Conservation (phyloP, 2,888 invertebrate genomes). For the Drosophila maculinotata region DNA sequence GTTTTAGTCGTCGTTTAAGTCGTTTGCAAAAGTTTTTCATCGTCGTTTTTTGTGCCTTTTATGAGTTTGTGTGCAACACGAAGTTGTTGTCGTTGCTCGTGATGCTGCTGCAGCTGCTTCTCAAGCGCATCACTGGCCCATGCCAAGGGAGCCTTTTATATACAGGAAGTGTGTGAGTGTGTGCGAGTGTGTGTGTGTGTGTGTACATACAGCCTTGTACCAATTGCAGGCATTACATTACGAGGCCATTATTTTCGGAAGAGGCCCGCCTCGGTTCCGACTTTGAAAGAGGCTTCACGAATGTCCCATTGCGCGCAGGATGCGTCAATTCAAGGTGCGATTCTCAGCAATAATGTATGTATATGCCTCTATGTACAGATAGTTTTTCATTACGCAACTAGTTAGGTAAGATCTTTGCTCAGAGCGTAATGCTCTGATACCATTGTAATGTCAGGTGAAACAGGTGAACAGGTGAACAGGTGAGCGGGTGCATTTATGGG, state of each 20-base stretch:
- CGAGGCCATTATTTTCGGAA: conserved; percentile 25
- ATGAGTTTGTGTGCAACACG: conserved; percentile 69
- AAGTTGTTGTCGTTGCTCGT: conserved; percentile 35
- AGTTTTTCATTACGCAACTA: no score
- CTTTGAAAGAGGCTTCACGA: conserved; percentile 21
- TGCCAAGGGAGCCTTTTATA: conserved; percentile 25
- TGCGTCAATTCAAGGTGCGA: not conserved
- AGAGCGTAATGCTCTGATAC: no score
- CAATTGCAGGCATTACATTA: conserved; percentile 70
- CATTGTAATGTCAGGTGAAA: no score
- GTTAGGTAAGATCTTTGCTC: no score
- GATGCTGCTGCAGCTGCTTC: conserved; percentile 50
- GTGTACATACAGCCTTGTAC: conserved; percentile 45
- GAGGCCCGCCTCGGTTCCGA: conserved; percentile 19
- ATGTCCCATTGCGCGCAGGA: conserved; percentile 5
- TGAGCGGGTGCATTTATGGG: no score
- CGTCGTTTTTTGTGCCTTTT: conserved; percentile 70
- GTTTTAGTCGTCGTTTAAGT: conserved; percentile 66
- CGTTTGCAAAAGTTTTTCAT: conserved; percentile 73
- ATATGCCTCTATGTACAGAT: not conserved
- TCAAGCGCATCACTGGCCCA: conserved; percentile 40
- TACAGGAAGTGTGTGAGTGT: conserved; percentile 18
- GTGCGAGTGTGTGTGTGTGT: not conserved
- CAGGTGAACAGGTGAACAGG: no score
- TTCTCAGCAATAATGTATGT: not conserved